A percentile compares a stretch with the other conserved stretches of the same genome.
These are phyloP conservation scores for Sardinella longiceps DNA, from an alignment of 2,797 vertebrate genomes.

Conservation along the genomic window DNA sequence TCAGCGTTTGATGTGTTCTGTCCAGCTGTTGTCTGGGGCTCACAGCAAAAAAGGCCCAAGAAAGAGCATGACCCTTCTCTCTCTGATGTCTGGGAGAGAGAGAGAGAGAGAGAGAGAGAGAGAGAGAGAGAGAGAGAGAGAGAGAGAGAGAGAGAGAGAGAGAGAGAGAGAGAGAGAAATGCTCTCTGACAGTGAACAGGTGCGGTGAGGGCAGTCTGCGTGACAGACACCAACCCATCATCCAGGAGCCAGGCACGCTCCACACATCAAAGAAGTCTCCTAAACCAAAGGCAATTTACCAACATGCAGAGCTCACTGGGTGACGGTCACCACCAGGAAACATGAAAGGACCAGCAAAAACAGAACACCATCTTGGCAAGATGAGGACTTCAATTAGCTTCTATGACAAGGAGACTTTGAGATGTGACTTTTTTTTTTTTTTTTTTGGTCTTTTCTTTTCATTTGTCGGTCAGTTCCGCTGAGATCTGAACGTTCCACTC, in stretches of 20 bases:
- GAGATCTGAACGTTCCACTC: neutral
- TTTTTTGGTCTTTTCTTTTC: too few species aligned
- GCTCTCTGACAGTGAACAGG: neutral
- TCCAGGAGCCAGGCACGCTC: neutral
- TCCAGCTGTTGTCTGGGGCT: neutral
- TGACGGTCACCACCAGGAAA: neutral
- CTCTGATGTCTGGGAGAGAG: neutral
- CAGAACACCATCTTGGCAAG: neutral
- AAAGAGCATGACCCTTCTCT: neutral
- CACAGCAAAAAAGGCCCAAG: neutral
- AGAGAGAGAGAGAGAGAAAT: neutral
- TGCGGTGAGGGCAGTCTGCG: neutral
- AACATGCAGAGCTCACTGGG: neutral
- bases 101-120: too few species aligned
- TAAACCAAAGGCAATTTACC: neutral
- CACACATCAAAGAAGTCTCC: neutral
- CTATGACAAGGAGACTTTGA: neutral
- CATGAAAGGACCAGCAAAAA: neutral
- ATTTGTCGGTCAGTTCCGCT: neutral
- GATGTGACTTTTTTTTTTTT: neutral
- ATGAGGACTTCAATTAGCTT: neutral
- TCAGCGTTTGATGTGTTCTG: too few species aligned
- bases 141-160: too few species aligned
- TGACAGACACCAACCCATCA: neutral
- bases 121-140: too few species aligned